These are phyloP conservation scores for Perca schrenkii DNA, from an alignment of 2,113 vertebrate genomes.

Conservation along the genomic window DNA sequence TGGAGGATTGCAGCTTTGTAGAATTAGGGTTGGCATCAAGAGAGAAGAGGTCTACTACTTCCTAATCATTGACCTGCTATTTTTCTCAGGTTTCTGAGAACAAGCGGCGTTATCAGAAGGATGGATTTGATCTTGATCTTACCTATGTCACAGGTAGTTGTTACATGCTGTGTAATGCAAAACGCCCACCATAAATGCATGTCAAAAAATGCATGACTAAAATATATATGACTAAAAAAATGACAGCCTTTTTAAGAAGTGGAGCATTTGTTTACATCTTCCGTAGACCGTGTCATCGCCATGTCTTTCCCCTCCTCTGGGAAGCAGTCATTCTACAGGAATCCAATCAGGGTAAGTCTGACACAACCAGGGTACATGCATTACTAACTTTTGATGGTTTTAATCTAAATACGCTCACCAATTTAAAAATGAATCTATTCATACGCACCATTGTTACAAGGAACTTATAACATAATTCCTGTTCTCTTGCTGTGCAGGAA, in stretches of 20 bases:
- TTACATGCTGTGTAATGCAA: not conserved
- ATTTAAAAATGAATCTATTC: not conserved
- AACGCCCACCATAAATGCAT: not conserved
- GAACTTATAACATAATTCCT: not conserved
- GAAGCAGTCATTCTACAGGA: slow-evolving; percentile 94
- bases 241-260: not conserved
- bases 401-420: not conserved
- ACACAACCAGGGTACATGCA: not conserved
- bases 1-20: not conserved
- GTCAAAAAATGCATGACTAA: not conserved
- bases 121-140: slow-evolving; percentile 97
- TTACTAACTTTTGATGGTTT: not conserved
- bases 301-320: slow-evolving; percentile 99
- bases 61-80: not conserved
- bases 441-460: not conserved
- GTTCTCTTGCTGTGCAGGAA: slow-evolving; percentile 84
- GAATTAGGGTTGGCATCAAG: not conserved
- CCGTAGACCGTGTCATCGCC: slow-evolving; percentile 92
- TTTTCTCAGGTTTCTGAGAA: slow-evolving; percentile 92
- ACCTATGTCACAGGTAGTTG: slow-evolving; percentile 93
- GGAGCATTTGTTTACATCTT: not conserved
- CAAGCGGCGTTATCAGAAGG: slow-evolving; percentile 93
- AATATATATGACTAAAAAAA: not conserved
- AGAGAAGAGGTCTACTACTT: not conserved
- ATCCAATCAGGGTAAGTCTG: slow-evolving; percentile 91